These are phyloP conservation scores for Cheilosia grossa DNA, from an alignment of 2,888 invertebrate species.

Conservation along the genomic window DNA sequence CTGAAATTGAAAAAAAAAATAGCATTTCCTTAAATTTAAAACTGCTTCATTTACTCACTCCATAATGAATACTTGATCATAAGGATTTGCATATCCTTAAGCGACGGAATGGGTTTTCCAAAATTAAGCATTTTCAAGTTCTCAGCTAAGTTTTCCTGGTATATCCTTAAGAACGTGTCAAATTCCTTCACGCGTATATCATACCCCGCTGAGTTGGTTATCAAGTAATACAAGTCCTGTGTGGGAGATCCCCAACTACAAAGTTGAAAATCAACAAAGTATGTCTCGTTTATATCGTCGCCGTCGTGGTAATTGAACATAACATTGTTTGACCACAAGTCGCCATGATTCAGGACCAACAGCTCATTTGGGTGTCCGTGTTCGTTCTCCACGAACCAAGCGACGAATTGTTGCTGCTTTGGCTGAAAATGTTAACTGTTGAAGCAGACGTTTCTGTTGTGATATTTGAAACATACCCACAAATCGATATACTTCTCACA, in stretches of 20 bases:
- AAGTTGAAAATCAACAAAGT: constrained; percentile 80
- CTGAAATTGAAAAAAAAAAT: constrained; percentile 72
- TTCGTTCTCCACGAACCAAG: constrained; percentile 17
- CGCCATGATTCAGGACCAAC: constrained; percentile 80
- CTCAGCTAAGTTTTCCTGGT: constrained; percentile 78
- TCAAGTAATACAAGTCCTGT: constrained; percentile 79
- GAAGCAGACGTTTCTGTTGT: background rate
- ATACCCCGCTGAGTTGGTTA: constrained; percentile 78
- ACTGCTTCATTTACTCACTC: constrained; percentile 67
- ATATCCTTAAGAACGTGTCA: constrained; percentile 80
- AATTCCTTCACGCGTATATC: constrained; percentile 79
- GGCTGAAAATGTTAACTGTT: constrained; percentile 1
- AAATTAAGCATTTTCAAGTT: constrained; percentile 78
- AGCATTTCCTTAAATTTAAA: too few relatives aligned
- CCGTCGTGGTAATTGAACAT: constrained; percentile 79
- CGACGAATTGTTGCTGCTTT: background rate
- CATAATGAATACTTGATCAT: constrained; percentile 78
- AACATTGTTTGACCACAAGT: constrained; percentile 80
- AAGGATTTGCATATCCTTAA: constrained; percentile 79
- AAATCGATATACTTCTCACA: constrained; percentile 61
- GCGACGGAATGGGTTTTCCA: constrained; percentile 76
- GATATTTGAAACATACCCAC: constrained; percentile 61
- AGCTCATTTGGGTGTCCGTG: constrained; percentile 61
- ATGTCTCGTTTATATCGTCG: constrained; percentile 78
- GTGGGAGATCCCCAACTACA: constrained; percentile 77